Evolutionary conservation across 2,888 invertebrate genomes (phyloP), one percentile per base, ranked within the genome.

Genomic region (Anoplius nigerrimus): DNA sequence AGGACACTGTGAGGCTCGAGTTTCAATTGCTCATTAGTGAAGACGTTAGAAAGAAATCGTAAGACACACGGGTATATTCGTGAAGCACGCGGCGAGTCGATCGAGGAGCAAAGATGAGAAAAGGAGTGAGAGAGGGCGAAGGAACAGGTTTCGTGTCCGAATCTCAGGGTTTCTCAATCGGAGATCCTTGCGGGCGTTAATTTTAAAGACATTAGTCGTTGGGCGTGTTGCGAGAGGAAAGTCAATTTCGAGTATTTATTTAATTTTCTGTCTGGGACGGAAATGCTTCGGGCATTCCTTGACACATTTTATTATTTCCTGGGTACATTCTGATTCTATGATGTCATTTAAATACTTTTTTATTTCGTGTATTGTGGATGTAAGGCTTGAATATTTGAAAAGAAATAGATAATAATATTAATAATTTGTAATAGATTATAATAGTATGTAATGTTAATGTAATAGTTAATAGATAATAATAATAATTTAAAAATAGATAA

Each of bases 11-110:
- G 34, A 15, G 60, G 57, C 27, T 68, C 70, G 66, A 68, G 62
- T 60, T 70, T 68, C 73, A 69, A 74, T 71, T 73, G 71, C 68
- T 79, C 69, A 75, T 80, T 78, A 77, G 77, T 69, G 71, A 77
- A 76, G 76, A 80, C 65, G 74, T 78, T 76, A 70, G 66, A 66
- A 61, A 62, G 71, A 69, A 74, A 73, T 76, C 55, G 63, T 75
- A 72, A 72, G 71, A 63, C 53, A 52, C 62, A 59, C 34, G 61
- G 45, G 60, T 18, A 48, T 46, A 61, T 59, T 64, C 64, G 63
- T 58, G 56, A 20, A 62, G 57, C 54, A 34, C 34, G 34, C 34
- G 11, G n/a, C n/a, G 64, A 65, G 65, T n/a, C 34, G 34, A 34
- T 11, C 1, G 34, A 34, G 11, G 34, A 34, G 34, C 11, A 34